Evolutionary conservation across 2,888 invertebrate genomes (phyloP), one percentile per base, ranked within the genome.

Genomic region (Pseudococcus viburni): DNA sequence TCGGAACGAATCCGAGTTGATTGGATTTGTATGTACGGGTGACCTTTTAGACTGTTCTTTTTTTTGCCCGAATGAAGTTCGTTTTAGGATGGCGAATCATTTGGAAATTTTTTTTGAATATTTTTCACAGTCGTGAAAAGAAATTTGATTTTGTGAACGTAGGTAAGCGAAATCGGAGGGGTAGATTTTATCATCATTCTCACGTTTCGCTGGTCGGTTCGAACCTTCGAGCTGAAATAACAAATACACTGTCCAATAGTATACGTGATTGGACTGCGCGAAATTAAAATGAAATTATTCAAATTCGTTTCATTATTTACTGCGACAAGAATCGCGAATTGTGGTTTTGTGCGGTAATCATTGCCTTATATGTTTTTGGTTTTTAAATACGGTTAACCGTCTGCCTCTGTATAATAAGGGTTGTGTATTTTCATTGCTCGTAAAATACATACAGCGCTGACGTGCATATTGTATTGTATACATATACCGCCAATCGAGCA

Each of bases 251-350:
- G 64, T 64, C 19, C 64, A 19, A 64, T 22, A 64, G 6, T 64
- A 64, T 64, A 64, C 64, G 64, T 64, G 64, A 19, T 64, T 64
- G 64, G 64, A 64, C 19, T 64, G 64, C 22, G 22, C 64, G 22
- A 64, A 64, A 64, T 64, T 64, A 64, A 64, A 64, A 64, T 64
- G 8, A 7, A 64, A 64, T 64, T 22, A 64, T 64, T 64, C 64
- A 64, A 64, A 64, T 64, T 64, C 19, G 19, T 64, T 64, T 51
- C 51, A 51, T 51, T 51, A 51, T 51, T 51, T 51, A 51, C 17
- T 51, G 46, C 12, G 8, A 51, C 15, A 15, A 15, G 51, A 51
- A 51, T 51, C 17, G 51, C 15, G 51, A 51, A 51, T 51, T 51
- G 51, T 51, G 51, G 12, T 51, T 51, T 51, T 51, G 17, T 51